Conservation (phyloP, 2,113 vertebrate species). For the Stegastes partitus region DNA sequence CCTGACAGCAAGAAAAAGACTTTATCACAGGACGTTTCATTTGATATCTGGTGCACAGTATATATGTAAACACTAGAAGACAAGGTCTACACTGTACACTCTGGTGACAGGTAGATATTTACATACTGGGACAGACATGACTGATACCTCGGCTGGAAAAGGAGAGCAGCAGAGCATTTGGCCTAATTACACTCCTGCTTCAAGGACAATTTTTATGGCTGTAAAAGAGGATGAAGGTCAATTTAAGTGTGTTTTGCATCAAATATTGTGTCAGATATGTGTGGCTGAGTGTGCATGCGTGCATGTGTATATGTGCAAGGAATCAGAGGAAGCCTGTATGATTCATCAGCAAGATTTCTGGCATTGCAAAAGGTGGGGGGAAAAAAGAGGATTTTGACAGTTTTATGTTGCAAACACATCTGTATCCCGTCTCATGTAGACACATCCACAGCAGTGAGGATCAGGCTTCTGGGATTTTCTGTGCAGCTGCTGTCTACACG, state of each 20-base stretch:
- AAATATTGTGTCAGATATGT: conserved; percentile 39
- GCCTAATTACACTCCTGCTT: conserved; percentile 59
- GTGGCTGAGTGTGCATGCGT: conserved; percentile 4
- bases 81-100: neutral
- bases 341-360: conserved; percentile 29
- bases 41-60: neutral
- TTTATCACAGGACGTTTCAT: neutral
- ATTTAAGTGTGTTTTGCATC: conserved; percentile 56
- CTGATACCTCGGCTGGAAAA: conserved; percentile 3
- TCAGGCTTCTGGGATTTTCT: neutral
- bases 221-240: conserved; percentile 62
- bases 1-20: neutral
- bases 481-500: neutral
- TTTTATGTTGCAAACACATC: conserved; percentile 5
- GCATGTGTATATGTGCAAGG: conserved; percentile 20
- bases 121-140: conserved; percentile 13
- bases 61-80: conserved; percentile 15
- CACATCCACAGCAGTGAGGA: neutral
- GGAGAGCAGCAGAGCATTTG: conserved; percentile 32
- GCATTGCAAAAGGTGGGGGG: neutral
- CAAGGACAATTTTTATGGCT: conserved; percentile 52
- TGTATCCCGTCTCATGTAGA: neutral
- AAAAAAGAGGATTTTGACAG: neutral
- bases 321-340: neutral
- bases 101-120: neutral